Evolutionary conservation across 2,888 invertebrate genomes (phyloP), one percentile per base, ranked within the genome.

Genomic region (Schrankia costaestrigalis): DNA sequence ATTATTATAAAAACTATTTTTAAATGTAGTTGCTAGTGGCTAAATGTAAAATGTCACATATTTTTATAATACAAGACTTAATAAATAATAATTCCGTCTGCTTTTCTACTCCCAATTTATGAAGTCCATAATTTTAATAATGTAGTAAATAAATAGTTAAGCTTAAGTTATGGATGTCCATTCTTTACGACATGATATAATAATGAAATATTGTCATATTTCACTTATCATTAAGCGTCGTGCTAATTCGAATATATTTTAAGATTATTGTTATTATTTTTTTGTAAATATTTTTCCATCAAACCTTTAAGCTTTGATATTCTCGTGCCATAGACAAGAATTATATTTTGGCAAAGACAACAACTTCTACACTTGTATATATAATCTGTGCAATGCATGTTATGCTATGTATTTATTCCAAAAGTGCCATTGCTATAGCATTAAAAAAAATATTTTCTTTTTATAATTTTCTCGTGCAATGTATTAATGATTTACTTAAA

Each of bases 351-450:
- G 63, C 58, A 46, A 46, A 51, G 44, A 54, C 44, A 52, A 68
- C 62, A 68, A 47, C 53, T 47, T 55, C 39, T 36, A 11, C 27
- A 9, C 28, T 54, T 46, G 30, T 65, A 59, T 63, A 63, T 52
- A 67, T 58, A 63, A 50, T 65, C 53, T 66, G 41, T 63, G 46
- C 55, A 60, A 67, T 61, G 67, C 66, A 77, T 78, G 70, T 75
- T 77, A 75, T 78, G 70, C 66, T 78, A 71, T 42, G 49, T 77
- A 71, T 78, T 73, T 71, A 78, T 78, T 71, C 63, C 41, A 71
- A 56, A 77, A 78, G 85, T 86, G 85, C 84, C 85, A 84, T 84
- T 65, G 57, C 63, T 46, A 58, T 53, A n/a, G n/a, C 55, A 46
- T 47, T 9, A 26, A 48, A 46, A 48, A 29, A 31, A 45, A 25